Base-by-base conservation (phyloP, 64 coral and sea anemone species). In the Orbicella faveolata region DNA sequence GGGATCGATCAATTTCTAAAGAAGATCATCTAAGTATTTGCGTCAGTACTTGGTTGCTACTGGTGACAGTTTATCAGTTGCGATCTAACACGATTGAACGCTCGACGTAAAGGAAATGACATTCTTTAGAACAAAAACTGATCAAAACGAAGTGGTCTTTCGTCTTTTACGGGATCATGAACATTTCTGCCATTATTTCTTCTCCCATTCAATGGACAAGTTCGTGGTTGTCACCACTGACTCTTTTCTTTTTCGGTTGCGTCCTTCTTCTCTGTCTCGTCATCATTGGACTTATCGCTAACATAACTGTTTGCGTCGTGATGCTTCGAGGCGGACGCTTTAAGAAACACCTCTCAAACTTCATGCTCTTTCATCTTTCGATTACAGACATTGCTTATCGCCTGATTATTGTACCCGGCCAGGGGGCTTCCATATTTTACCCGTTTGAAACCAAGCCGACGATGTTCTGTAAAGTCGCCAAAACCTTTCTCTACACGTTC, bases 321-420 rank as follows among this genome's bases (percentile, higher is more conserved):
- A 70, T 94, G 79, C 9, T 89, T 41, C 88, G 59, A 52, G 75
- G 87, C 21, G 53, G 54, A 26, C 63, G 88, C 16, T n/a, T 83
- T 20, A 83, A 77, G 21, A 94, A 89, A 81, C 88, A 94, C 36
- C 53, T 94, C 3, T 94, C 92, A 6, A 94, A 89, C 61, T 94
- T 83, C 26, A 89, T 94, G 54, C 81, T 94, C 0, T 94, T 89
- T 20, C 79, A 94, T 25, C 67, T 94, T 18, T 89, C 92, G 13
- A 37, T 89, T 11, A 78, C 87, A 55, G 92, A 89, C 55, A 76
- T 94, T 9, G 37, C 69, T 4, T 89, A 89, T 83, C 87, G 88
- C 17, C 41, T 89, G 6, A 41, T 94, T 3, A 80, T 79, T 12
- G 54, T 80, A 4, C 87, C 92, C 0, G 54, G 81, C 12, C 39